phyloP scores from a whole-genome alignment of 2,113 vertebrate species.

The Hemiscyllium ocellatum region DNA sequence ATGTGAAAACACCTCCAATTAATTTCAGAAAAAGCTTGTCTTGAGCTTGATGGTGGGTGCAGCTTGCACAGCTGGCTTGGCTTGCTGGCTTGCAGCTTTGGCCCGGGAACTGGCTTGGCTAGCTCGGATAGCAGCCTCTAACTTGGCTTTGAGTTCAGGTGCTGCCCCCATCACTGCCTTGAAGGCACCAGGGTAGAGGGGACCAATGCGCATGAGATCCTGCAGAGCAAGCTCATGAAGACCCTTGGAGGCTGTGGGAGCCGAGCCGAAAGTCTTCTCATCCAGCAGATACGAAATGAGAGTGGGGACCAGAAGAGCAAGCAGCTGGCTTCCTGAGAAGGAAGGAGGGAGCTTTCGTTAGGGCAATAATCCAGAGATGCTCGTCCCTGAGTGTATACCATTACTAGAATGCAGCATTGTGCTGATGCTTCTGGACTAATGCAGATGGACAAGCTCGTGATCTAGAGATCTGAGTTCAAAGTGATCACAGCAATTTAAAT shows the following conservation, averaged over 20 bases:
- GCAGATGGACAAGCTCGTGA: too few relatives aligned
- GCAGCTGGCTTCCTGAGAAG: slow-evolving; percentile 76
- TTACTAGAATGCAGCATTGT: not conserved
- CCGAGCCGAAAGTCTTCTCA: slow-evolving; percentile 78
- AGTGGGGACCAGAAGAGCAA: slow-evolving; percentile 88
- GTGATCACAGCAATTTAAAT: too few relatives aligned
- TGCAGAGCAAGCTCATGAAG: slow-evolving; percentile 95
- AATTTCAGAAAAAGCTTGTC: slow-evolving; percentile 85
- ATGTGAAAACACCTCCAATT: not conserved
- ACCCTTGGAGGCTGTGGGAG: slow-evolving; percentile 68
- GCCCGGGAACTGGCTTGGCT: slow-evolving; percentile 88
- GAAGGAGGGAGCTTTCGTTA: slow-evolving; percentile 38
- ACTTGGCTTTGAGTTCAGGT: slow-evolving; percentile 82
- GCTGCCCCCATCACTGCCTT: slow-evolving; percentile 94
- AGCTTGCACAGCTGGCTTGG: slow-evolving; percentile 75
- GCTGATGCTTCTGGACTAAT: not conserved
- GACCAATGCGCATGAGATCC: slow-evolving; percentile 92
- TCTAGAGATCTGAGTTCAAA: too few relatives aligned
- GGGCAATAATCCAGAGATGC: not conserved
- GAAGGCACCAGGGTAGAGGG: slow-evolving; percentile 90
- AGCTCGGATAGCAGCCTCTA: slow-evolving; percentile 88
- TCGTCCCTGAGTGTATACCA: not conserved
- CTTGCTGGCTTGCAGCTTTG: slow-evolving; percentile 74
- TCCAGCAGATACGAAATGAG: slow-evolving; percentile 92
- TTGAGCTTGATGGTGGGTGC: slow-evolving; percentile 96